These are phyloP conservation scores for Colostygia pectinataria DNA, from an alignment of 2,888 invertebrate species.

Conservation along the genomic window DNA sequence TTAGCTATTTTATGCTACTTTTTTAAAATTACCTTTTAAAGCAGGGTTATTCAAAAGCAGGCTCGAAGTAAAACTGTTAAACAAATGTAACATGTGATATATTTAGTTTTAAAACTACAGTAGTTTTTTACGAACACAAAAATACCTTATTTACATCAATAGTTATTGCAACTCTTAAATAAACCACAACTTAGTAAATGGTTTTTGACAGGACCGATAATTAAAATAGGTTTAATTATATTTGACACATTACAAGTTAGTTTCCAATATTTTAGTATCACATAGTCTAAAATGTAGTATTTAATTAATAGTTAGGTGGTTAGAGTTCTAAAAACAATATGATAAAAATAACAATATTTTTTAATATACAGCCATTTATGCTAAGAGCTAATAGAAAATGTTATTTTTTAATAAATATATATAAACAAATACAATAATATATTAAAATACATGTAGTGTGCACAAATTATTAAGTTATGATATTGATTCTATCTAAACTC, in stretches of 20 bases:
- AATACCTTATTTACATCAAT: constrained; percentile 60
- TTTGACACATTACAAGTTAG: constrained; percentile 10
- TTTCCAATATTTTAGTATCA: constrained; percentile 12
- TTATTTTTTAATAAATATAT: not conserved
- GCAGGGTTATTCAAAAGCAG: not conserved
- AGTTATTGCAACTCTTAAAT: constrained; percentile 64
- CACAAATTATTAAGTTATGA: not conserved
- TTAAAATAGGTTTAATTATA: constrained; percentile 7
- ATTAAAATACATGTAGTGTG: too few relatives aligned
- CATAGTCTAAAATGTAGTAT: constrained; percentile 9
- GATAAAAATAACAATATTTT: constrained; percentile 13
- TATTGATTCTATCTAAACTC: constrained; percentile 3
- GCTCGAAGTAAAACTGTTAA: constrained; percentile 8
- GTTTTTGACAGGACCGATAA: constrained; percentile 5
- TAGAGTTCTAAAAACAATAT: not conserved
- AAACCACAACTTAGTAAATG: constrained; percentile 60
- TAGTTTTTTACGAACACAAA: constrained; percentile 58
- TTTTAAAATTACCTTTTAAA: too few relatives aligned
- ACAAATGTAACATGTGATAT: constrained; percentile 70
- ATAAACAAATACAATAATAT: not conserved
- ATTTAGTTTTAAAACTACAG: constrained; percentile 69
- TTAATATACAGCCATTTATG: constrained; percentile 17
- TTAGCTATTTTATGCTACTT: too few relatives aligned
- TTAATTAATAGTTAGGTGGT: constrained; percentile 7
- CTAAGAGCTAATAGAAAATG: constrained; percentile 10